Base-by-base conservation (phyloP, 2,797 vertebrate species). In the Hozukius guyotensis region DNA sequence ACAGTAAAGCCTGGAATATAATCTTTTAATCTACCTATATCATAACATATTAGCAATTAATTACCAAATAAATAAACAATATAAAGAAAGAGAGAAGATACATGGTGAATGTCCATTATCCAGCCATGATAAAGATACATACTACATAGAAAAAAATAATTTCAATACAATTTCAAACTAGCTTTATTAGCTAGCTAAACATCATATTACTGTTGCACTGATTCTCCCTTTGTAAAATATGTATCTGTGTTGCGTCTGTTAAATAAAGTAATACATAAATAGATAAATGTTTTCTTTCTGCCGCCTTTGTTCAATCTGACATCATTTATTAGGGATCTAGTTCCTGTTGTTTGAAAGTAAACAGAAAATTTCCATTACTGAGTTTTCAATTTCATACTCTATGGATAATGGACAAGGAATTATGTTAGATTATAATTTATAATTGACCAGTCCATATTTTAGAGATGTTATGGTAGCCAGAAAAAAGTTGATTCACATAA, bases 331-430 rank as follows among this genome's bases (percentile, higher is more conserved):
- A 64, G 20, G 49, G 27, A 66, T 78, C 12, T 38, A 60, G 18
- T 38, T 53, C 6, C n/a, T 75, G 36, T 59, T 75, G 75, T 77
- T 75, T 22, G 22, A 64, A 34, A 55, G 18, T 34, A 77, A 42
- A 70, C 16, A 57, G 9, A 70, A 70, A 18, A 29, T 3, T 9
- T 78, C 18, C 55, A 68, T 63, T 22, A n/a, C 5, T 36, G 42
- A 8, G 31, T 24, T 59, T 56, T 27, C 25, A 10, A 42, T 38
- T 72, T 16, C 7, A 18, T 34, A 46, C 31, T 18, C 11, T 3
- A 60, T 36, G 65, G 12, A 52, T 68, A 34, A 55, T 38, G 22
- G 31, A 55, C 11, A 42, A 32, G 25, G 20, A 59, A 71, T n/a
- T 22, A 36, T 38, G 5, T 52, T 46, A 42, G 42, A 64, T 64